Percentiles rank a stretch among this genome's conserved stretches.
These are phyloP conservation scores for Sarcophaga caerulescens DNA, from an alignment of 2,888 invertebrate genomes.

Conservation along the genomic window DNA sequence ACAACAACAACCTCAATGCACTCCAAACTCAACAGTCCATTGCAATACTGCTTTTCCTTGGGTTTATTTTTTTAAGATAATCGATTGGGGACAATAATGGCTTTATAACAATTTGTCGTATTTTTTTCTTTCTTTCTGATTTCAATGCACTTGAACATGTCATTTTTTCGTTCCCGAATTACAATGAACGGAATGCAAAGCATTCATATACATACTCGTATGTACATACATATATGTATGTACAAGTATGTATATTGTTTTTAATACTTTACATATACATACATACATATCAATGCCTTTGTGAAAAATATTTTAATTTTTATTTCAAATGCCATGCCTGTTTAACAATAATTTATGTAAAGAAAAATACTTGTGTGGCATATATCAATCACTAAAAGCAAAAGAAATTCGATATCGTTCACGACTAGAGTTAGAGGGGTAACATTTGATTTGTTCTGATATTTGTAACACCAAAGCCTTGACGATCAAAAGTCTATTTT, in stretches of 20 bases:
- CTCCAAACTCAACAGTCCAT: not conserved
- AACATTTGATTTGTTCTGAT: too few relatives aligned
- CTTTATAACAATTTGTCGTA: slow-evolving; percentile 7
- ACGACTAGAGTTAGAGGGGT: too few relatives aligned
- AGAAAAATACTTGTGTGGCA: slow-evolving; percentile 26
- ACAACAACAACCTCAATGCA: not conserved
- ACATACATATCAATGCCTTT: not conserved
- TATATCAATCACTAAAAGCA: not conserved
- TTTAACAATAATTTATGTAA: slow-evolving; percentile 55
- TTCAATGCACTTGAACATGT: slow-evolving; percentile 53
- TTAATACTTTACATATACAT: not conserved
- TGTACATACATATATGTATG: too few relatives aligned
- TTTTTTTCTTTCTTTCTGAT: too few relatives aligned
- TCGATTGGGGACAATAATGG: slow-evolving; percentile 34
- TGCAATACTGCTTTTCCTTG: slow-evolving; percentile 17
- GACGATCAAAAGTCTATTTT: too few relatives aligned
- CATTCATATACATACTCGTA: too few relatives aligned
- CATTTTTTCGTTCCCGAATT: slow-evolving; percentile 41
- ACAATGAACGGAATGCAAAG: not conserved
- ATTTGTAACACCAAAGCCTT: too few relatives aligned
- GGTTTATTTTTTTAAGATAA: not conserved
- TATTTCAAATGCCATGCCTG: slow-evolving; percentile 44
- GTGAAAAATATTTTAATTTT: too few relatives aligned
- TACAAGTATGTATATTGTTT: not conserved
- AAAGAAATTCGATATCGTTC: too few relatives aligned